These are phyloP conservation scores for Emydoidea blandingii DNA, from an alignment of 2,797 vertebrate species.

Conservation along the genomic window DNA sequence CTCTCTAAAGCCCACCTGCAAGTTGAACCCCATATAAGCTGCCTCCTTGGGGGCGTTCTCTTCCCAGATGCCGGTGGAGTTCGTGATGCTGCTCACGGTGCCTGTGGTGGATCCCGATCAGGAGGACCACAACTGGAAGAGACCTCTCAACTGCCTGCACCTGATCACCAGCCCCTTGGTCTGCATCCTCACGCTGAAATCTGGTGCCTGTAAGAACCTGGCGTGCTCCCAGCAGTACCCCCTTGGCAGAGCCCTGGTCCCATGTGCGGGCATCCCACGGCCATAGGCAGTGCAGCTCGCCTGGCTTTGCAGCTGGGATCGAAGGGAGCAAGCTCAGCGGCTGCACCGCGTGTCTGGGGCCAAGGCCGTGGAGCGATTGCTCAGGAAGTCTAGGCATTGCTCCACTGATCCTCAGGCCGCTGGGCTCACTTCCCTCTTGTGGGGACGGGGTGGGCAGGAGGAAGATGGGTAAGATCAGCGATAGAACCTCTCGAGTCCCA, in stretches of 20 bases:
- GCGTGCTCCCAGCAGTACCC: too few species aligned
- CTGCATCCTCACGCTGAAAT: slow-evolving; percentile 88
- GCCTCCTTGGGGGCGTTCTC: rapidly evolving
- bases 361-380: neutral
- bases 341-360: neutral
- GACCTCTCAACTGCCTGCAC: slow-evolving; percentile 96
- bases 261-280: rapidly evolving
- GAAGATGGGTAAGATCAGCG: neutral
- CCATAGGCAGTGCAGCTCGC: neutral
- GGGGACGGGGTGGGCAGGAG: neutral
- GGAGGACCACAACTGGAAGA: slow-evolving; percentile 94
- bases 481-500: neutral
- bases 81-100: slow-evolving; percentile 90
- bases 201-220: slow-evolving; percentile 89
- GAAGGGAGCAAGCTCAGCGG: neutral
- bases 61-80: slow-evolving; percentile 88
- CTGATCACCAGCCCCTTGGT: slow-evolving; percentile 87
- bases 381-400: neutral
- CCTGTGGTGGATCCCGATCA: slow-evolving; percentile 93
- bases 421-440: neutral
- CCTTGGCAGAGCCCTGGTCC: neutral
- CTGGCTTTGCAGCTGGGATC: neutral
- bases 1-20: neutral
- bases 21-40: neutral
- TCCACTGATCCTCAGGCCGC: too few species aligned